Base-by-base conservation (phyloP, 2,888 invertebrate genomes). In the Leptarthrus brevirostris region DNA sequence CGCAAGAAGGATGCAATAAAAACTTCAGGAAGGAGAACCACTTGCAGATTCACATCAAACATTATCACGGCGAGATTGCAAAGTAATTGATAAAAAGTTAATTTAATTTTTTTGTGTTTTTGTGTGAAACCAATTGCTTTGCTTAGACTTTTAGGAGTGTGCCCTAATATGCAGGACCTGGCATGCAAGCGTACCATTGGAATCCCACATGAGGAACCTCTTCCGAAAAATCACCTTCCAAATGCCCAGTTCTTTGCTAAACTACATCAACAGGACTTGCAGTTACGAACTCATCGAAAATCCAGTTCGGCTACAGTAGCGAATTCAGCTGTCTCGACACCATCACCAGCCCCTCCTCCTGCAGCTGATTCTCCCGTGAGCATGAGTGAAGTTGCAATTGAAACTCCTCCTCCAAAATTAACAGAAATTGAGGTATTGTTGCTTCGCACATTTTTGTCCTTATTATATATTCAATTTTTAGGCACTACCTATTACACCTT, bases 41-140 rank as follows among this genome's bases (percentile, higher is more conserved):
- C 64, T 86, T 97, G 6, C 92, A 93, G 86, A 96, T 96, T 90
- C 97, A 97, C 82, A 92, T 97, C 49, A 97, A 97, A 81, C 96
- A 97, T 83, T 97, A 97, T 83, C 97, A 97, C 84, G 90, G 91
- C 1, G 93, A 94, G 77, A 88, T 93, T 74, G 89, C 90, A 1
- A 90, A 92, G 82, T 90, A 78, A 79, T 80, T 74, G 16, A 6
- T 2, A 8, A 3, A 3, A 8, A 5, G 30, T 30, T 5, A 30
- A 30, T 30, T 3, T 30, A 8, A 30, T 30, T 30, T 54, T 53
- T 3, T 26, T 30, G 12, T 52, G 1, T 8, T 16, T 8, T 44
- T 18, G 22, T 1, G 30, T 12, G 10, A 24, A 52, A 24, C 5
- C 5, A 4, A 6, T n/a, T 54, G 4, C n/a, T 16, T n/a, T 56